These are phyloP conservation scores for Dendroctonus valens DNA, from an alignment of 1,140 invertebrate species.

Conservation along the genomic window DNA sequence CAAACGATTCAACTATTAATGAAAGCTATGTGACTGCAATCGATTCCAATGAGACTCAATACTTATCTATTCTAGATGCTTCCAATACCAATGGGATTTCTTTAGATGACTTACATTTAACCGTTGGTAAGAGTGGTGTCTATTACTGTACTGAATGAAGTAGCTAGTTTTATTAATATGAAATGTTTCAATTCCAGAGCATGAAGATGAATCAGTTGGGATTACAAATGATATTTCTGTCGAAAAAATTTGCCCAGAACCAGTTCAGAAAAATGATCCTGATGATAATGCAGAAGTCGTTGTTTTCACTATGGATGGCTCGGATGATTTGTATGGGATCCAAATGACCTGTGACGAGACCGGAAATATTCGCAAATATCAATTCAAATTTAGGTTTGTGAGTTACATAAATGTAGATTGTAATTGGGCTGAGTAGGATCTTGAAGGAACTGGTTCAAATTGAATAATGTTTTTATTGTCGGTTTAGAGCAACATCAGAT, in stretches of 20 bases:
- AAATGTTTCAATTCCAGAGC: too few relatives aligned
- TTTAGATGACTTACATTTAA: slow-evolving; percentile 39
- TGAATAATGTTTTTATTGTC: slow-evolving; percentile 1
- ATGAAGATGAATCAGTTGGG: too few relatives aligned
- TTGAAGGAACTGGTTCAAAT: slow-evolving; percentile 2
- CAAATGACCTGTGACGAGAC: slow-evolving; percentile 43
- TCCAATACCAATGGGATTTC: slow-evolving; percentile 32
- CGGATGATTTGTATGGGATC: slow-evolving; percentile 45
- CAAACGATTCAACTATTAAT: slow-evolving; percentile 34
- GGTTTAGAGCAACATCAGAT: slow-evolving; percentile 41
- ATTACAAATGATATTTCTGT: background rate
- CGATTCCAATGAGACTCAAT: slow-evolving; percentile 40
- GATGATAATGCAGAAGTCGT: slow-evolving; percentile 34
- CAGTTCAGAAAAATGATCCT: background rate
- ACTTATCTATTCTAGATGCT: slow-evolving; percentile 42
- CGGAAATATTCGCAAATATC: slow-evolving; percentile 44
- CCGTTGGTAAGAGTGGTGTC: slow-evolving; percentile 18
- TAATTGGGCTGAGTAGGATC: too few relatives aligned
- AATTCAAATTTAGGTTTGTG: slow-evolving; percentile 45
- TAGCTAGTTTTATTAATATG: too few relatives aligned
- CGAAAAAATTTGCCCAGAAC: slow-evolving; percentile 2
- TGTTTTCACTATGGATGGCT: slow-evolving; percentile 42
- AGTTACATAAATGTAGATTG: background rate
- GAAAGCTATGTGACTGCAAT: slow-evolving; percentile 40
- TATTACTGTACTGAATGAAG: too few relatives aligned